Conservation (phyloP, 2,113 vertebrate species). For the Stigmatopora argus region DNA sequence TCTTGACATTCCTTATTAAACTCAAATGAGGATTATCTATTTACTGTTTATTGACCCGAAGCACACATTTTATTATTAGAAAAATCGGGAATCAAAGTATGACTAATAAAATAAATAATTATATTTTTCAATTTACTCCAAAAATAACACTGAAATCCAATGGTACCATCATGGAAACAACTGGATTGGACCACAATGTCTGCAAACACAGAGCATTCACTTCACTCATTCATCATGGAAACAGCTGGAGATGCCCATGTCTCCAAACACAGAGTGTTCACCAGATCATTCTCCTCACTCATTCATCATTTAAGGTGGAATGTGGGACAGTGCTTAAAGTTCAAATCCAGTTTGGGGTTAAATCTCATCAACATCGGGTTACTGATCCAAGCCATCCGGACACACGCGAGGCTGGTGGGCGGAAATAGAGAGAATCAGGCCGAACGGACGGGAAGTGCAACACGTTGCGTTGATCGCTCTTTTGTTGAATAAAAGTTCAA, state of each 20-base stretch:
- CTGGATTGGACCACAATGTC: not conserved
- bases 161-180: not conserved
- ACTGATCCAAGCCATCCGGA: constrained; percentile 2
- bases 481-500: constrained; percentile 49
- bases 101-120: not conserved
- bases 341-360: not conserved
- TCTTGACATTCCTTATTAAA: not conserved
- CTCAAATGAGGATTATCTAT: not conserved
- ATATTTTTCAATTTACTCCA: not conserved
- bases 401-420: constrained; percentile 26
- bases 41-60: not conserved
- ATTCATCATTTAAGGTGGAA: not conserved
- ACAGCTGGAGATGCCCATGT: not conserved
- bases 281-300: not conserved
- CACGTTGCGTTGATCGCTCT: constrained; percentile 65
- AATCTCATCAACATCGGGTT: not conserved
- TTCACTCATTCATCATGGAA: not conserved
- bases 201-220: not conserved
- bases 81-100: not conserved
- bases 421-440: constrained; percentile 34
- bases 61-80: not conserved
- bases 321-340: not conserved
- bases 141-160: too few relatives aligned
- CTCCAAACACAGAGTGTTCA: not conserved
- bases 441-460: constrained; percentile 10